Evolutionary conservation across 2,797 vertebrate genomes (phyloP), one percentile per base, ranked within the genome.

Genomic region (Coccyzus lansbergi): DNA sequence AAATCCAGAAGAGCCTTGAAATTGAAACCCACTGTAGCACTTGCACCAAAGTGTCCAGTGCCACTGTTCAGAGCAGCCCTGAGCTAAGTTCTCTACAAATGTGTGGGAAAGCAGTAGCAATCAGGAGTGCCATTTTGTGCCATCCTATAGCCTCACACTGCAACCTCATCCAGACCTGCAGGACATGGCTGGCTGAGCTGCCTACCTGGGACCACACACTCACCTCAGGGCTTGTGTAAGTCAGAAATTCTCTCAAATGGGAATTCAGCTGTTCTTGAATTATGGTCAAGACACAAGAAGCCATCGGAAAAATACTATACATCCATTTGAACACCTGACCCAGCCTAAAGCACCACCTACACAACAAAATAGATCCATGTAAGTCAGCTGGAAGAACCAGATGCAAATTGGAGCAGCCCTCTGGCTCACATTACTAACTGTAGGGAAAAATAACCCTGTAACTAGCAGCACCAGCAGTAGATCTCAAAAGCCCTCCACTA

Each of bases 301-400:
- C 25, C 55, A 51, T 93, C 62, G 36, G 58, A 85, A 76, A 84
- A 89, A 86, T 26, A 13, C 34, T 28, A 4, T 26, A 49, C 9
- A 18, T 38, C 26, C 46, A 22, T 6, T 1, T 31, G 19, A 83
- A 82, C 24, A 33, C 76, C 77, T 92, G 85, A 83, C 48, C 28
- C 59, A 70, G 76, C 51, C 64, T 18, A 86, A 58, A 46, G 72
- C 46, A 92, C 22, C 49, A 82, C 76, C 69, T 88, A 71, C 63
- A 78, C 44, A 81, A 51, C 71, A 65, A 78, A 74, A 58, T 14
- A 74, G 53, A 88, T 51, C 51, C 63, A 33, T 9, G 28, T 28
- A 72, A 91, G 62, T 64, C 69, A 94, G 68, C 68, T 72, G 70
- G 55, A 94, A 93, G 65, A 82, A 63, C 16, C 44, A 67, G 71